Percentiles rank a stretch among this genome's conserved stretches.
These are phyloP conservation scores for Pelusios castaneus DNA, from an alignment of 2,113 vertebrate genomes.

Conservation along the genomic window DNA sequence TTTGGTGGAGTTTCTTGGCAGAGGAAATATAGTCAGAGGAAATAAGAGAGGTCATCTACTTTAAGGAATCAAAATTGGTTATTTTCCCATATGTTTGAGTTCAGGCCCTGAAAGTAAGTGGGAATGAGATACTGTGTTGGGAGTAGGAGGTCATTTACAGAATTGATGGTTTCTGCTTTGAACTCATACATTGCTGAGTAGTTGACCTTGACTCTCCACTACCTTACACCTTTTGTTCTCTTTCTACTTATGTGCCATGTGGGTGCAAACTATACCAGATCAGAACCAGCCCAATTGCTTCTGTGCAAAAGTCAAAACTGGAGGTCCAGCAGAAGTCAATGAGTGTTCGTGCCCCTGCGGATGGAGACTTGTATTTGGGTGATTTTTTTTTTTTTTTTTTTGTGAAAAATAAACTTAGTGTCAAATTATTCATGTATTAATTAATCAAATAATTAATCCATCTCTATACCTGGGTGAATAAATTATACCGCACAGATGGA, in stretches of 20 bases:
- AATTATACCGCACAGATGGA: not conserved
- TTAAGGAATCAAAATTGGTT: conserved; percentile 42
- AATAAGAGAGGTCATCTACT: not conserved
- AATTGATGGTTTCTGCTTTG: not conserved
- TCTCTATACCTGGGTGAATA: not conserved
- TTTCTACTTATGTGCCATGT: not conserved
- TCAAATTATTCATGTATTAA: not conserved
- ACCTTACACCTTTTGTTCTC: not conserved
- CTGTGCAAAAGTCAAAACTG: not conserved
- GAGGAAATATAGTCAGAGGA: not conserved
- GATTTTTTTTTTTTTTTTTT: not conserved
- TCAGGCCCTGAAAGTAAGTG: not conserved
- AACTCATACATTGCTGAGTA: not conserved
- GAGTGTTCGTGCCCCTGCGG: not conserved
- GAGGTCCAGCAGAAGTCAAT: not conserved
- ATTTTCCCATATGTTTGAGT: not conserved
- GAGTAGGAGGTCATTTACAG: not conserved
- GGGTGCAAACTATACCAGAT: not conserved
- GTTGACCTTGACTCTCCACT: not conserved
- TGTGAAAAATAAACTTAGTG: not conserved
- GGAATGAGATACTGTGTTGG: not conserved
- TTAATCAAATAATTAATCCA: not conserved
- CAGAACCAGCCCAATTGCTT: not conserved
- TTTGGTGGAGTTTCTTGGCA: conserved; percentile 5
- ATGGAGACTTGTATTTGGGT: not conserved